Evolutionary conservation across 2,888 invertebrate species (phyloP), one percentile per base, ranked within the genome.

Genomic region (Pemphredon lugubris): DNA sequence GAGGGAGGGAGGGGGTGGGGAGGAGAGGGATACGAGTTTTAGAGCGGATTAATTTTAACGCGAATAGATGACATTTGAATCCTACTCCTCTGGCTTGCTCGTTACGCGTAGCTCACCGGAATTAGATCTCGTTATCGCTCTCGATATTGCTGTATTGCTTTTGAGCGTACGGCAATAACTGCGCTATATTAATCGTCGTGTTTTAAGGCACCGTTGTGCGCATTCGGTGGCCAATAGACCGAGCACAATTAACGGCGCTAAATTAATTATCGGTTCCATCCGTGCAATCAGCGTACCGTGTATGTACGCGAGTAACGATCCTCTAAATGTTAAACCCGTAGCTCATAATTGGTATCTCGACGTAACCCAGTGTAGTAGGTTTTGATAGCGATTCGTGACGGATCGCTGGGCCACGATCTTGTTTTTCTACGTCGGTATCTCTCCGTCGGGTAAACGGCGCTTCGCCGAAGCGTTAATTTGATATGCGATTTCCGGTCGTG

Each of bases 191-290:
- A 55, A 69, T 55, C 55, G 75, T 9, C 55, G 23, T 7, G 51
- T 32, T 51, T 64, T 39, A 39, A 23, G 20, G 5, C 59, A 21
- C 20, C 13, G n/a, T 21, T 23, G 16, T 7, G 14, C 30, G 26
- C 44, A 40, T 47, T 47, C 11, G 59, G 20, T 13, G 18, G 2
- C 4, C 16, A n/a, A 58, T 32, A 21, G 14, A 30, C 13, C 40
- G 26, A 13, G 48, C 20, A 48, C 65, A 61, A 60, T 76, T 57
- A 76, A 40, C 73, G 42, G 16, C 2, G 60, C 18, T 63, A 63
- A 67, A 77, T 76, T 73, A 73, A 76, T 76, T 76, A 76, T 64
- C 58, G 45, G 40, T 44, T 54, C 13, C 20, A 58, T 58, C 34
- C 37, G 14, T 2, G 11, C 32, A 61, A 61, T 53, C 26, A 40